Evolutionary conservation across 2,113 vertebrate species (phyloP), one percentile per base, ranked within the genome.

Genomic region (Xiphophorus couchianus): DNA sequence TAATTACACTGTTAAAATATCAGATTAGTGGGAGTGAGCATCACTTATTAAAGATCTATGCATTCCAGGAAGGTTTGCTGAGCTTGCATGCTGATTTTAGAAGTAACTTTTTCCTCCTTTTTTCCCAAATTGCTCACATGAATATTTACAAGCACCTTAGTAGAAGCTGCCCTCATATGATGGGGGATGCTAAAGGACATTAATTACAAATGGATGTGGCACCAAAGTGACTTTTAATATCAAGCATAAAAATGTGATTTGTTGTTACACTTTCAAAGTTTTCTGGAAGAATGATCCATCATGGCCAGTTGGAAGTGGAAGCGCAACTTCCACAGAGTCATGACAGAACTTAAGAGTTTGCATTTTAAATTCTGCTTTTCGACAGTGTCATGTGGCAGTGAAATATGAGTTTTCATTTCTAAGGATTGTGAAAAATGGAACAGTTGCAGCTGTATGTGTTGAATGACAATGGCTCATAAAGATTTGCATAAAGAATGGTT

Each of bases 1-100:
- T 83, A 83, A 83, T 85, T 74, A 77, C 69, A 70, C 13, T 51
- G 33, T 33, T 74, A 69, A 83, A 71, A 76, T 78, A 72, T 72
- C 44, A 66, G 65, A 67, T 63, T 30, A 76, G 70, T 61, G 66
- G 62, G 60, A 69, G 66, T 22, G 3, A 66, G 60, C 64, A 75
- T 80, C 61, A 73, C 69, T 81, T 85, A 81, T 83, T 79, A 64
- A 85, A 78, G 70, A 51, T 54, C 14, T 12, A n/a, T 69, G 65
- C 29, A 42, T 81, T 66, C 63, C 22, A 44, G 58, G n/a, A 64
- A 65, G 69, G 31, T 71, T 83, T 82, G 82, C 79, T 76, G 77
- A 84, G 74, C 66, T 44, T 29, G 78, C 82, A 75, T 30, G 65
- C 68, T 78, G 68, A 83, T 78, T 35, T 78, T 60, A 64, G 65